These are phyloP conservation scores for Drosophila siamana DNA, from an alignment of 2,888 invertebrate species.

Conservation along the genomic window DNA sequence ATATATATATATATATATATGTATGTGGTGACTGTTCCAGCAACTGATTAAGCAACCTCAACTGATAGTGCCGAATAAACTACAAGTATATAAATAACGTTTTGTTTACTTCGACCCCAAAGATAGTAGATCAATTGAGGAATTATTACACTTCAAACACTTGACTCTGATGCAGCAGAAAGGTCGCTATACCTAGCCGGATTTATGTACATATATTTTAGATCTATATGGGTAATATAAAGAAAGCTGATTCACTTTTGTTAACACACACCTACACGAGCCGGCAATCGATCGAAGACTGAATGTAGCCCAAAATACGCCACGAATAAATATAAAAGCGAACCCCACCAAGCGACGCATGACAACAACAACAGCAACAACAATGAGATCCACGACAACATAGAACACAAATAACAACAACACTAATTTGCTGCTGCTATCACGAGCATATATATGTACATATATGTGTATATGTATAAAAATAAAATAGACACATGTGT, in stretches of 20 bases:
- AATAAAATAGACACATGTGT: constrained; percentile 69
- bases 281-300: constrained; percentile 72
- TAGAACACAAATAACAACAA: constrained; percentile 38
- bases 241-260: constrained; percentile 22
- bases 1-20: background rate
- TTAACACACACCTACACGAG: constrained; percentile 64
- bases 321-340: constrained; percentile 50
- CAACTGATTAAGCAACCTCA: constrained; percentile 14
- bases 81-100: constrained; percentile 2
- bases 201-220: background rate
- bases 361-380: constrained; percentile 50
- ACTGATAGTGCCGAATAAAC: constrained; percentile 21
- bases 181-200: background rate
- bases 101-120: constrained; percentile 12
- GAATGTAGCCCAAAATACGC: constrained; percentile 38
- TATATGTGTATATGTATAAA: constrained; percentile 49
- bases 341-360: constrained; percentile 36
- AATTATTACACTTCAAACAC: background rate
- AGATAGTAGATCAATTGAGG: background rate
- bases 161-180: background rate
- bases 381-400: constrained; percentile 45
- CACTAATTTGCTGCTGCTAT: constrained; percentile 56
- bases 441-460: constrained; percentile 38
- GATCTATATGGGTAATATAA: constrained; percentile 3
- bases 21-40: background rate